These are phyloP conservation scores for Pseudochirops corinnae DNA, from an alignment of 2,797 vertebrate species.

Conservation along the genomic window DNA sequence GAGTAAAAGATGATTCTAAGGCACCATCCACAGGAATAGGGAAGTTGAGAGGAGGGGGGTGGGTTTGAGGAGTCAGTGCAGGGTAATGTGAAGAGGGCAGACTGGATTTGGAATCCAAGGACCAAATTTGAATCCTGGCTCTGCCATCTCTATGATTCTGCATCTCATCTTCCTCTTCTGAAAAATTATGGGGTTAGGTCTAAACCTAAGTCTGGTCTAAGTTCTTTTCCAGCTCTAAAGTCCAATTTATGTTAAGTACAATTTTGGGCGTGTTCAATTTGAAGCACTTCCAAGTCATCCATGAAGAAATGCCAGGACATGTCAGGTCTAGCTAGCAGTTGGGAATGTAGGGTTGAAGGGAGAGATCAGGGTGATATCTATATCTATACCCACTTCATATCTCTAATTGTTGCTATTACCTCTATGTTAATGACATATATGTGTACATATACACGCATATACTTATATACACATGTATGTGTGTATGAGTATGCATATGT, in stretches of 20 bases:
- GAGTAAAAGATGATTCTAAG: background rate
- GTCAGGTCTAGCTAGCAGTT: background rate
- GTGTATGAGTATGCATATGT: background rate
- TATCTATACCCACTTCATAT: background rate
- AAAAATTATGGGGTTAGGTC: background rate
- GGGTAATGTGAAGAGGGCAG: background rate
- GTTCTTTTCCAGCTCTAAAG: background rate
- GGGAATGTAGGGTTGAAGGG: background rate
- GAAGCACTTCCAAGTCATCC: background rate
- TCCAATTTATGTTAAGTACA: background rate
- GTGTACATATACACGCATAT: background rate
- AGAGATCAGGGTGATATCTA: background rate
- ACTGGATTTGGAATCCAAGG: background rate
- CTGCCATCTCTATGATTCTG: background rate
- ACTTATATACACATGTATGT: background rate
- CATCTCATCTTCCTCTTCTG: background rate
- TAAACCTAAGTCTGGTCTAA: background rate
- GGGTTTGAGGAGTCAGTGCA: background rate
- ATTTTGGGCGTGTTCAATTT: background rate
- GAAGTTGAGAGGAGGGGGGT: background rate
- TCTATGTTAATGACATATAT: background rate
- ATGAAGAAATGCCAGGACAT: background rate
- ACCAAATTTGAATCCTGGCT: background rate
- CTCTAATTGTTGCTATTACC: background rate
- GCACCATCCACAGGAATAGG: background rate